Percentiles rank a stretch among this genome's conserved stretches.
Conservation (phyloP, 2,888 invertebrate genomes). For the Parnassius orleans region DNA sequence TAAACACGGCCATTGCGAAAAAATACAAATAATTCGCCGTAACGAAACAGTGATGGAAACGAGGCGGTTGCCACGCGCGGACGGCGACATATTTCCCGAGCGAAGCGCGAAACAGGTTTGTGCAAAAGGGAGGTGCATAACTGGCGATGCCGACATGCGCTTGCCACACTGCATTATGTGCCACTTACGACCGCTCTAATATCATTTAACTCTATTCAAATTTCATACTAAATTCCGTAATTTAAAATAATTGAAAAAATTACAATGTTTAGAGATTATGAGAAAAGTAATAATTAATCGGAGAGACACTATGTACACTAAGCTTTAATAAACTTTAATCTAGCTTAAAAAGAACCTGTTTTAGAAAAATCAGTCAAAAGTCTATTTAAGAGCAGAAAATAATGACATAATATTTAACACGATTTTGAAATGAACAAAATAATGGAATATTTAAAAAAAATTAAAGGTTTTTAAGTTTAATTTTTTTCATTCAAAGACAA, state of each 20-base stretch:
- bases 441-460: too few relatives aligned
- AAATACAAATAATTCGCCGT: constrained; percentile 54
- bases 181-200: constrained; percentile 50
- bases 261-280: background rate
- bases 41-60: constrained; percentile 57
- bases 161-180: constrained; percentile 61
- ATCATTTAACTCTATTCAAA: constrained; percentile 28
- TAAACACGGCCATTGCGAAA: constrained; percentile 33
- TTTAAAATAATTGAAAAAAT: background rate
- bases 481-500: too few relatives aligned
- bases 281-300: too few relatives aligned
- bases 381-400: too few relatives aligned
- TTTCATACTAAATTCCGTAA: constrained; percentile 20
- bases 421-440: too few relatives aligned
- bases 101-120: constrained; percentile 71
- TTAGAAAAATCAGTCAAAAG: too few relatives aligned
- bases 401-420: too few relatives aligned
- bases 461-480: too few relatives aligned
- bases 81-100: constrained; percentile 69
- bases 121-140: constrained; percentile 50
- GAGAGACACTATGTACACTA: too few relatives aligned
- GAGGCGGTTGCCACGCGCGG: constrained; percentile 64
- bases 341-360: too few relatives aligned
- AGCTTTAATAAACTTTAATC: too few relatives aligned
- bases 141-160: constrained; percentile 51